These are phyloP conservation scores for Microctonus hyperodae DNA, from an alignment of 2,888 invertebrate genomes.

Conservation along the genomic window DNA sequence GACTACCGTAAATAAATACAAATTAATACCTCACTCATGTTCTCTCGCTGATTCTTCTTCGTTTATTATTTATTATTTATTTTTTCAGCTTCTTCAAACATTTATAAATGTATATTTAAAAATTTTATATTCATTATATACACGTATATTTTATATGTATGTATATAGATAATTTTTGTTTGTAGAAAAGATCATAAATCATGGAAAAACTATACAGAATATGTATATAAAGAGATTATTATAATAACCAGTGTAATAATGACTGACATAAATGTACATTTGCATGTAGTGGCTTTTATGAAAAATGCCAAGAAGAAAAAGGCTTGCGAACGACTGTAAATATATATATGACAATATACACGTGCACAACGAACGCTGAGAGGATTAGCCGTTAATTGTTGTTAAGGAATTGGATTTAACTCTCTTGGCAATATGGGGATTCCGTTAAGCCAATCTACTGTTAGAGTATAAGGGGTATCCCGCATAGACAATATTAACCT, in stretches of 20 bases:
- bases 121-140: neutral
- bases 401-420: slow-evolving; percentile 51
- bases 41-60: slow-evolving; percentile 11
- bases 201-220: neutral
- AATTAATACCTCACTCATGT: slow-evolving; percentile 28
- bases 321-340: slow-evolving; percentile 11
- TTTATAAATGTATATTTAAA: neutral
- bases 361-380: neutral
- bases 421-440: slow-evolving; percentile 30
- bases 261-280: slow-evolving; percentile 18
- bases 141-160: neutral
- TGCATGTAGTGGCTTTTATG: neutral
- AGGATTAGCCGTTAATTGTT: slow-evolving; percentile 49
- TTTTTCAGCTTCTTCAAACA: neutral
- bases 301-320: slow-evolving; percentile 2
- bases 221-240: slow-evolving; percentile 10
- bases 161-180: neutral
- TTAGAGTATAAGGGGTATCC: slow-evolving; percentile 20
- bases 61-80: slow-evolving; percentile 10
- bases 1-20: slow-evolving; percentile 39
- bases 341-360: neutral
- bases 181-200: slow-evolving; percentile 1
- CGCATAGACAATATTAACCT: neutral
- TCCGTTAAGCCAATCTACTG: slow-evolving; percentile 47
- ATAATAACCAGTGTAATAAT: slow-evolving; percentile 28